Evolutionary conservation across 1,140 invertebrate species (phyloP), one percentile per base, ranked within the genome.

Genomic region (Brachionus rotundiformis): DNA sequence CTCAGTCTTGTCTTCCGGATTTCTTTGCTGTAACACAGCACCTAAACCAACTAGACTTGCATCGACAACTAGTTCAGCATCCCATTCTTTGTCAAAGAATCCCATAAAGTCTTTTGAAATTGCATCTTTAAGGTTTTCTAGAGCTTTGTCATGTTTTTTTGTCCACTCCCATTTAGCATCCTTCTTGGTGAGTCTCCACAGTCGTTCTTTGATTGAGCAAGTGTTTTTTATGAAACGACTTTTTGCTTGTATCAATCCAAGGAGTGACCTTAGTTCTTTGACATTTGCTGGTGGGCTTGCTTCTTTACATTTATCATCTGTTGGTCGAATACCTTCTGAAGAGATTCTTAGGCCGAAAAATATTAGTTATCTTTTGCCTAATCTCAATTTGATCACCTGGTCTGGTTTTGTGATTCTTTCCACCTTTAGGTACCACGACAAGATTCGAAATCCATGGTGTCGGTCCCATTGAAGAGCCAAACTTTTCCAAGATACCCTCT

Each of bases 1-100:
- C 88, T 25, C 27, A 4, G 3, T 65, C 44, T 19, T 81, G 25
- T 71, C 27, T 7, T 54, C 16, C 27, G 65, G 65, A 44, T 63
- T 19, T 2, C 77, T 75, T 73, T 90, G 89, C 19, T 84, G 83
- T 11, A 90, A 33, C 1, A 91, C 88, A 1, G 88, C 88, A 19
- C 88, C 88, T 5, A 90, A 27, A 1, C 87, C 89, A 68, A 84
- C 84, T 5, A 84, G 83, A 29, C 83, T 86, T 16, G 88, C 82
- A 54, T 83, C 81, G 16, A 16, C 59, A 39, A 39, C 27, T 1
- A 71, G 11, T 71, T 71, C 36, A 29, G 65, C 16, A 7, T 31
- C 36, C 59, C n/a, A 71, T 27, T 71, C 3, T 39, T 31, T 31
- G 29, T 71, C 1, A 29, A 71, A 71, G 36, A 16, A 71, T 19